Evolutionary conservation across 2,797 vertebrate species (phyloP).

Genomic region (Gallinago nigripennis): DNA sequence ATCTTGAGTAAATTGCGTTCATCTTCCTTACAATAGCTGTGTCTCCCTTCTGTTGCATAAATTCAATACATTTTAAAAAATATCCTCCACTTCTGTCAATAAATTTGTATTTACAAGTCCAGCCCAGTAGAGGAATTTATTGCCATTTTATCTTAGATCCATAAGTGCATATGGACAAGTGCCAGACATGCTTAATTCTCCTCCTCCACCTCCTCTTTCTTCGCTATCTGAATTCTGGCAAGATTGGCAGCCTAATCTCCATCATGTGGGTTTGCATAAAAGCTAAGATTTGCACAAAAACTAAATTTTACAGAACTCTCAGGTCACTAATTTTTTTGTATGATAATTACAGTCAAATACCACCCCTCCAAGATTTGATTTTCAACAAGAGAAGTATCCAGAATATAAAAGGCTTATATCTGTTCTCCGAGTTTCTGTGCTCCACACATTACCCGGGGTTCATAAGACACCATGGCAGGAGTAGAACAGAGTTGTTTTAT

Average conservation of each 20-base stretch:
- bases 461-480: background rate
- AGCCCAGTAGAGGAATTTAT: background rate
- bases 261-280: background rate
- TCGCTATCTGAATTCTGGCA: background rate
- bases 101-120: background rate
- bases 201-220: background rate
- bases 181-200: background rate
- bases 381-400: background rate
- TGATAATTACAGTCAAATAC: background rate
- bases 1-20: background rate
- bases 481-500: background rate
- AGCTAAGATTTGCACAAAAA: background rate
- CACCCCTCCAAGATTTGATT: background rate
- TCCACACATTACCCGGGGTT: background rate
- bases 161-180: background rate
- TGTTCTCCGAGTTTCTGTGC: background rate
- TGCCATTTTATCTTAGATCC: background rate
- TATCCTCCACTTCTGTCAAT: background rate
- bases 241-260: background rate
- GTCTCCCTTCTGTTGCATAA: background rate
- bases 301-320: background rate
- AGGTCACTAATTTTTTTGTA: background rate
- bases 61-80: background rate
- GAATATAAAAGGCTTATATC: background rate
- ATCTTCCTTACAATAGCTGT: background rate